phyloP scores from a whole-genome alignment of 2,888 invertebrate genomes.

The Pollenia griseotomentosa region DNA sequence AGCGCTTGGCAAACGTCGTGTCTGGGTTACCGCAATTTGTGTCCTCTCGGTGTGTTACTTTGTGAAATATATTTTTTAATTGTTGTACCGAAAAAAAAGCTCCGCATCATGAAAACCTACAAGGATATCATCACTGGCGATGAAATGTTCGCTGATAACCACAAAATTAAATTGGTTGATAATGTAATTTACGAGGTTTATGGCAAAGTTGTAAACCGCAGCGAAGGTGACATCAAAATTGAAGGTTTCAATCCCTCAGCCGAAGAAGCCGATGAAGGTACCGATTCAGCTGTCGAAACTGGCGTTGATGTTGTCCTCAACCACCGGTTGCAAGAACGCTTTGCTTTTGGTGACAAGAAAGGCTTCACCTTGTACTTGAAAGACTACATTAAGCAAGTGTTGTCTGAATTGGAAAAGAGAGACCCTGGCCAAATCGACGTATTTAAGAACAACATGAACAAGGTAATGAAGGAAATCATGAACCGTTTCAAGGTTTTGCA shows the following conservation, averaged over 20 bases:
- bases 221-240: constrained; percentile 89
- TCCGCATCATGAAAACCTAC: constrained; percentile 93
- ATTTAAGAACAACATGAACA: constrained; percentile 96
- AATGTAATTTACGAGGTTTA: constrained; percentile 97
- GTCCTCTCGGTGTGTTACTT: constrained; percentile 76
- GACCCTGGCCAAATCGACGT: constrained; percentile 93
- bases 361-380: constrained; percentile 96
- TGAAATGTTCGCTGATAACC: constrained; percentile 99
- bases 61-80: constrained; percentile 71
- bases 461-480: constrained; percentile 96
- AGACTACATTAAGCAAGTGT: constrained; percentile 98
- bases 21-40: constrained; percentile 71
- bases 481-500: constrained; percentile 96
- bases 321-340: constrained; percentile 94
- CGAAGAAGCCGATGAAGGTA: constrained; percentile 93
- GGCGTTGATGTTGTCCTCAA: constrained; percentile 97
- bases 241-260: constrained; percentile 97
- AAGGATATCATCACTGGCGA: constrained; percentile 98
- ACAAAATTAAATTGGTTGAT: constrained; percentile 95
- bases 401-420: constrained; percentile 91
- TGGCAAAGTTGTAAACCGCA: constrained; percentile 91
- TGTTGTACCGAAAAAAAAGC: constrained; percentile 61
- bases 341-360: constrained; percentile 95
- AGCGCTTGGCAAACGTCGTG: constrained; percentile 81
- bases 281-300: constrained; percentile 89